These are phyloP conservation scores for Panthera tigris DNA, from an alignment of 2,113 vertebrate species.

Conservation along the genomic window DNA sequence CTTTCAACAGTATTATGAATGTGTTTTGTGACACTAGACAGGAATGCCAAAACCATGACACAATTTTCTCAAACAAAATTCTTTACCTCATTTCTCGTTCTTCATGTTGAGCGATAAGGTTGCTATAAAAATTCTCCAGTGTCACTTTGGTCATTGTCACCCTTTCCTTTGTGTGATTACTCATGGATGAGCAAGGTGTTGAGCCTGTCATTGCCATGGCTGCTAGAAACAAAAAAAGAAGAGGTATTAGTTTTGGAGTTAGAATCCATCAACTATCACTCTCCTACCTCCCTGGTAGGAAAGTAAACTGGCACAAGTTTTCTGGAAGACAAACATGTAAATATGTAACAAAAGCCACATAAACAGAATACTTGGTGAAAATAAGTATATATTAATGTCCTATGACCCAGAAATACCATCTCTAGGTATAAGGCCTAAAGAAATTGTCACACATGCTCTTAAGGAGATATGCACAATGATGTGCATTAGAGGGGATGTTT, in stretches of 20 bases:
- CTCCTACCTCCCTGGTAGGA: neutral
- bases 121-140: conserved; percentile 98
- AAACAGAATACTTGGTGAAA: conserved; percentile 24
- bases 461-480: neutral
- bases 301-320: neutral
- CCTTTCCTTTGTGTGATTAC: conserved; percentile 98
- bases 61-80: conserved; percentile 3
- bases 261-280: neutral
- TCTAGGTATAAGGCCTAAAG: neutral
- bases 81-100: conserved; percentile 97
- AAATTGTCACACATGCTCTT: neutral
- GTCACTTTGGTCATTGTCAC: conserved; percentile 99
- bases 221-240: conserved; percentile 69
- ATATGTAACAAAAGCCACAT: neutral
- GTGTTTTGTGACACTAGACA: neutral
- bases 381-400: neutral
- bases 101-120: conserved; percentile 97
- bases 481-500: neutral
- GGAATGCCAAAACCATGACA: neutral
- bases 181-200: conserved; percentile 96
- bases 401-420: neutral
- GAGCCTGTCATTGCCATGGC: conserved; percentile 99
- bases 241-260: neutral
- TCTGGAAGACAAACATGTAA: conserved; percentile 15
- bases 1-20: neutral